These are phyloP conservation scores for Gnathonemus echidnorhynchus DNA, from an alignment of 2,113 vertebrate species.

Conservation along the genomic window DNA sequence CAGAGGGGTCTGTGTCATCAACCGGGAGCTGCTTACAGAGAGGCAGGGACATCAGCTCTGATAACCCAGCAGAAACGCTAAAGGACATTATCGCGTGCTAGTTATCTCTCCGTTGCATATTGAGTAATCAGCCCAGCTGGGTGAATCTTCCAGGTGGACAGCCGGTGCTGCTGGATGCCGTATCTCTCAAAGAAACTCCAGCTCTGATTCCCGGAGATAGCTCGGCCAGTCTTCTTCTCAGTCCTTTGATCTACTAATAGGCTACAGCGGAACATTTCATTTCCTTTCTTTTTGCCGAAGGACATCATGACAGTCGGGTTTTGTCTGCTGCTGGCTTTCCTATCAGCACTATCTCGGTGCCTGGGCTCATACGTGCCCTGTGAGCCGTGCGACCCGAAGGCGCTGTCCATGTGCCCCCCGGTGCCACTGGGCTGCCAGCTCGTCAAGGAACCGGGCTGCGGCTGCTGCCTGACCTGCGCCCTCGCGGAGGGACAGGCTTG, in stretches of 20 bases:
- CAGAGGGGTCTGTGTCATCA: conserved; percentile 64
- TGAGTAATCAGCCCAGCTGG: background rate
- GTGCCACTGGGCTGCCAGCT: conserved; percentile 86
- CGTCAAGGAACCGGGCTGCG: conserved; percentile 96
- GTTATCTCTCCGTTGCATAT: background rate
- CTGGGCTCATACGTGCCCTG: conserved; percentile 89
- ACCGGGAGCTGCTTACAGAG: conserved; percentile 33
- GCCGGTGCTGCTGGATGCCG: conserved; percentile 2
- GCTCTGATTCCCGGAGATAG: conserved; percentile 57
- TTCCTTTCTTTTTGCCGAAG: conserved; percentile 22
- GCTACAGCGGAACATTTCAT: conserved; percentile 29
- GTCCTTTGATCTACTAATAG: conserved; percentile 37
- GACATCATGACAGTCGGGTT: conserved; percentile 69
- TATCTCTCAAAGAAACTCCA: background rate
- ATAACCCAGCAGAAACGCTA: background rate
- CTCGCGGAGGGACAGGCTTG: conserved; percentile 87
- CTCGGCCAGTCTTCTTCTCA: conserved; percentile 32
- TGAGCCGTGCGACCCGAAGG: conserved; percentile 92
- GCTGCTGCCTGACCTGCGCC: conserved; percentile 95
- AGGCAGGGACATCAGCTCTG: background rate
- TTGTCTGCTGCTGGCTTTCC: conserved; percentile 70
- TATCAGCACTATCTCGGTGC: conserved; percentile 68
- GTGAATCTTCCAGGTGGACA: background rate
- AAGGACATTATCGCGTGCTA: background rate
- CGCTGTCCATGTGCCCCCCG: conserved; percentile 85